Evolutionary conservation across 2,888 invertebrate genomes (phyloP).

Genomic region (Caenorhabditis sinica): DNA sequence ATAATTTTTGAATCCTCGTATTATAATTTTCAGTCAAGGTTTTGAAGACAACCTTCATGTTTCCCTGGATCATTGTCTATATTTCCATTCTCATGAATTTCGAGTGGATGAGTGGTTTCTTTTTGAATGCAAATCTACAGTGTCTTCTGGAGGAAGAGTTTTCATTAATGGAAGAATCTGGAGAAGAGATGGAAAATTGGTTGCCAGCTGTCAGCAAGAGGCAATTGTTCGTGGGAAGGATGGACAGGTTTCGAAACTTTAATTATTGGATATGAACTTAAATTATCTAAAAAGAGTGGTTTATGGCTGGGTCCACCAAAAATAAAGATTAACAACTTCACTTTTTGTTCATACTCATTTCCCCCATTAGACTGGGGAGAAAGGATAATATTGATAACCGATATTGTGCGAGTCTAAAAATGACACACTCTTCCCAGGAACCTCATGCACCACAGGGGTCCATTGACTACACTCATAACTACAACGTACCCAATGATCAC

Average conservation of each 20-base stretch:
- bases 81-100: conserved; percentile 75
- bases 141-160: conserved; percentile 70
- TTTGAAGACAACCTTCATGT: conserved; percentile 77
- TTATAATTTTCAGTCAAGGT: conserved; percentile 40
- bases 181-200: conserved; percentile 76
- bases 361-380: too few relatives aligned
- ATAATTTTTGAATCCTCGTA: background rate
- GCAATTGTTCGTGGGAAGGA: conserved; percentile 73
- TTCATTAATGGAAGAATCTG: conserved; percentile 76
- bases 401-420: background rate
- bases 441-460: background rate
- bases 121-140: conserved; percentile 71
- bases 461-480: conserved; percentile 13
- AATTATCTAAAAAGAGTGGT: background rate
- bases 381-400: too few relatives aligned
- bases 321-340: too few relatives aligned
- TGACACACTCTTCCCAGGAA: background rate
- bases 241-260: conserved; percentile 44
- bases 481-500: conserved; percentile 30
- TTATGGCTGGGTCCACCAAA: background rate
- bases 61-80: conserved; percentile 79
- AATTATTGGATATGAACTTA: background rate
- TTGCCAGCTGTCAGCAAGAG: conserved; percentile 78
- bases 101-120: conserved; percentile 81
- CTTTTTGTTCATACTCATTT: too few relatives aligned